Evolutionary conservation across 2,888 invertebrate genomes (phyloP).

Genomic region (Hyposoter dolosus): DNA sequence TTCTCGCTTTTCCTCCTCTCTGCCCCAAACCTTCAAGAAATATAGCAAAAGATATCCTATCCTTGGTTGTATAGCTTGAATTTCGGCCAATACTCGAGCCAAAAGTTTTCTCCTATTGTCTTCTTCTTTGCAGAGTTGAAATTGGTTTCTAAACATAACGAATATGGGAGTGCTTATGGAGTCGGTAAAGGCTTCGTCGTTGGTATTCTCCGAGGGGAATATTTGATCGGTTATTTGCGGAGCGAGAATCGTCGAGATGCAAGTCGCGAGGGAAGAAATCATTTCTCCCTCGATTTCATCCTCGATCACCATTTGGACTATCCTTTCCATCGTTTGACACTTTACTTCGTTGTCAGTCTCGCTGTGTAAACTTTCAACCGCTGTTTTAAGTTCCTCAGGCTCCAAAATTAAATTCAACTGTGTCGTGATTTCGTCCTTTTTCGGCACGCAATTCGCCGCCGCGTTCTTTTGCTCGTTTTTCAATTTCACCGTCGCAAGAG

Average conservation of each 20-base stretch:
- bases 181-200: slow-evolving; percentile 88
- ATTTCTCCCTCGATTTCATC: slow-evolving; percentile 88
- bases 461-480: slow-evolving; percentile 84
- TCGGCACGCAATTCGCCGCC: slow-evolving; percentile 78
- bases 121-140: slow-evolving; percentile 89
- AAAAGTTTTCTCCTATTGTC: slow-evolving; percentile 92
- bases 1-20: slow-evolving; percentile 86
- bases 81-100: slow-evolving; percentile 91
- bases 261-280: slow-evolving; percentile 86
- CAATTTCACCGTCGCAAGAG: slow-evolving; percentile 91
- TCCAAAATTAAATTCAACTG: slow-evolving; percentile 81
- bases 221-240: slow-evolving; percentile 86
- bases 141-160: slow-evolving; percentile 94
- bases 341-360: slow-evolving; percentile 87
- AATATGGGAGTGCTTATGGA: slow-evolving; percentile 94
- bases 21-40: slow-evolving; percentile 93
- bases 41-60: slow-evolving; percentile 95
- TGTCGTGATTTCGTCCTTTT: slow-evolving; percentile 80
- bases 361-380: slow-evolving; percentile 86
- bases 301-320: slow-evolving; percentile 88
- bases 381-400: slow-evolving; percentile 86
- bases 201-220: slow-evolving; percentile 86
- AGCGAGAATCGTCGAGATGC: slow-evolving; percentile 87
- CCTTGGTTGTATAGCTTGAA: slow-evolving; percentile 88
- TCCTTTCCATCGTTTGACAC: slow-evolving; percentile 88